Base-by-base conservation (phyloP, 2,888 invertebrate genomes). In the Meganola albula region DNA sequence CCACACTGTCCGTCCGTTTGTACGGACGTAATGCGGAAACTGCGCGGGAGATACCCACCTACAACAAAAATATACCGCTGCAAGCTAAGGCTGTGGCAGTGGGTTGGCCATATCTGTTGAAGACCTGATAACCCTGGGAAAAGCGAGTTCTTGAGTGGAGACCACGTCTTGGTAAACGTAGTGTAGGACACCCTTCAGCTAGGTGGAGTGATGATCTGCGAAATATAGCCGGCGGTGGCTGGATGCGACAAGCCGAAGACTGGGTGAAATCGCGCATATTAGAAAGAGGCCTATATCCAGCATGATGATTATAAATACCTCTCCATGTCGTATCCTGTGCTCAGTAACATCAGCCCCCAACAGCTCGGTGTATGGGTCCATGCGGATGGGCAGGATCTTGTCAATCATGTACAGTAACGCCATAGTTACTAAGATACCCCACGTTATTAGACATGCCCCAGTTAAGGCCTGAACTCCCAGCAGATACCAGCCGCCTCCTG, bases 321-420 rank as follows among this genome's bases (percentile, higher is more conserved):
- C 85, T 24, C 88, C 85, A 62, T 95, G 94, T 26, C 92, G 87
- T 24, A 96, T 91, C 46, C 90, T 88, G 67, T 97, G 97, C 63
- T 97, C 97, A 2, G 93, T 92, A 16, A 96, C 84, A 77, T 97
- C 97, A 1, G 97, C 96, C 0, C 97, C 97, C 8, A 97, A 77
- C 25, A 96, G 78, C 73, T 97, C 97, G 29, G 95, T 93, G 54
- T 94, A 91, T 0, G 92, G 89, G 34, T 91, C 90, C 95, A 97
- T 95, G 8, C 97, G 88, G 39, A 97, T 94, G 0, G 93, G 92
- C 53, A 95, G 79, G 10, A 95, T 76, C 67, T 89, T 90, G 67
- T 96, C 91, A 10, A 96, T 91, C 14, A 91, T 78, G 90, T 93
- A 95, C 12, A 97, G 87, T 5, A 97, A 66, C 1, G 89, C 52